Percentiles rank a stretch among this genome's conserved stretches.
Evolutionary conservation across 2,888 invertebrate species (phyloP).

Genomic region (Xestia ashworthii): DNA sequence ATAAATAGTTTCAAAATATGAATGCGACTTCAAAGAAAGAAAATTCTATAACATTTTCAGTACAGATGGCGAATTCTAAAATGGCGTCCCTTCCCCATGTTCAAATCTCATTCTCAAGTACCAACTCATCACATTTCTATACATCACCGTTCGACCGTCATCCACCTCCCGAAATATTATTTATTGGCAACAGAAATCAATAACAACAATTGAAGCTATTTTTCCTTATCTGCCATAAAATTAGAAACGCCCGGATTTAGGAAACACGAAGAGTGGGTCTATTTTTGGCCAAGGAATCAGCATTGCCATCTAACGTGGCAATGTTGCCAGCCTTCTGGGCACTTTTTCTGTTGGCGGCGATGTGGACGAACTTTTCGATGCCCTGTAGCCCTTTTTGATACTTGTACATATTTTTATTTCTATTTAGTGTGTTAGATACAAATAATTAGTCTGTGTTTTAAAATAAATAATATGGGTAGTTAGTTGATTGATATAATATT

Average conservation of each 20-base stretch:
- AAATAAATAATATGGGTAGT: no score
- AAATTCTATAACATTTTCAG: background rate
- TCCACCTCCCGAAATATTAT: background rate
- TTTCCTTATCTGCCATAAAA: slow-evolving; percentile 22
- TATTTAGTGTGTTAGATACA: no score
- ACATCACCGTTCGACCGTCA: background rate
- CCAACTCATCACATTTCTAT: background rate
- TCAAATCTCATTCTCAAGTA: background rate
- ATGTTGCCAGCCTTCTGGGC: no score
- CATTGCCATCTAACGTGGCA: no score
- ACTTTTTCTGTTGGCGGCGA: no score
- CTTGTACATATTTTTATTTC: no score
- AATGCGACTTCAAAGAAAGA: background rate
- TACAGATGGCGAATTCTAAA: background rate
- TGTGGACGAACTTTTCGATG: no score
- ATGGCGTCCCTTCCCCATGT: no score
- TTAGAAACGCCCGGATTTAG: background rate
- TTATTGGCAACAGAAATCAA: slow-evolving; percentile 9
- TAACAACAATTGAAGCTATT: slow-evolving; percentile 23
- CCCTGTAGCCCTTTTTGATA: no score
- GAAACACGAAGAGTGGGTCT: background rate
- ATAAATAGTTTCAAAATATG: background rate
- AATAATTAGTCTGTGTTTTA: no score
- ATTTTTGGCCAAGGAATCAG: no score
- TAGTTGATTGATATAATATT: no score